Conservation (phyloP, 2,888 invertebrate species). For the Caradrina clavipalpis region DNA sequence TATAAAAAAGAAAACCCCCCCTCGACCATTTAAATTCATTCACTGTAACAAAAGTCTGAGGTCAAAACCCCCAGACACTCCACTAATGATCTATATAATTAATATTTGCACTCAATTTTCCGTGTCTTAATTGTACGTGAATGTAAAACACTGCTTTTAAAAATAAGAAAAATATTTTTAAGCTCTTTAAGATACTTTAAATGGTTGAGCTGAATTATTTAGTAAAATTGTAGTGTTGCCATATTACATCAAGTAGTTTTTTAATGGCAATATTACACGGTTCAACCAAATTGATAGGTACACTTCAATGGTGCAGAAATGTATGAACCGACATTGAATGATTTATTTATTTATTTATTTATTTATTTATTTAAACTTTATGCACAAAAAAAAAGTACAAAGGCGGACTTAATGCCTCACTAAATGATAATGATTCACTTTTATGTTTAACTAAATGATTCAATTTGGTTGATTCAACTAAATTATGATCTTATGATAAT, state of each 20-base stretch:
- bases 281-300: neutral
- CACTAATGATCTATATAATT: constrained; percentile 25
- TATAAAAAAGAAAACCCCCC: too few species aligned
- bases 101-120: constrained; percentile 44
- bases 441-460: neutral
- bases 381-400: too few species aligned
- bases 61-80: too few species aligned
- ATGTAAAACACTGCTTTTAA: constrained; percentile 23
- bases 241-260: neutral
- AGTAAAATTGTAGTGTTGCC: constrained; percentile 11
- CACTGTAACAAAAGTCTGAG: too few species aligned
- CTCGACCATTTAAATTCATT: too few species aligned
- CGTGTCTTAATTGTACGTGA: constrained; percentile 17
- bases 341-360: too few species aligned
- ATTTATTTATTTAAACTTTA: too few species aligned
- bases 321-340: neutral
- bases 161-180: constrained; percentile 3
- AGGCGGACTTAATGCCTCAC: too few species aligned
- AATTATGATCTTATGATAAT: neutral
- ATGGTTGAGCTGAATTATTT: constrained; percentile 26
- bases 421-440: too few species aligned
- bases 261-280: neutral
- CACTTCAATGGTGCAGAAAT: neutral
- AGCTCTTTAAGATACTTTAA: constrained; percentile 28
- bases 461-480: neutral